Base-by-base conservation (phyloP, 2,888 invertebrate species). In the Ferrisia virgata region DNA sequence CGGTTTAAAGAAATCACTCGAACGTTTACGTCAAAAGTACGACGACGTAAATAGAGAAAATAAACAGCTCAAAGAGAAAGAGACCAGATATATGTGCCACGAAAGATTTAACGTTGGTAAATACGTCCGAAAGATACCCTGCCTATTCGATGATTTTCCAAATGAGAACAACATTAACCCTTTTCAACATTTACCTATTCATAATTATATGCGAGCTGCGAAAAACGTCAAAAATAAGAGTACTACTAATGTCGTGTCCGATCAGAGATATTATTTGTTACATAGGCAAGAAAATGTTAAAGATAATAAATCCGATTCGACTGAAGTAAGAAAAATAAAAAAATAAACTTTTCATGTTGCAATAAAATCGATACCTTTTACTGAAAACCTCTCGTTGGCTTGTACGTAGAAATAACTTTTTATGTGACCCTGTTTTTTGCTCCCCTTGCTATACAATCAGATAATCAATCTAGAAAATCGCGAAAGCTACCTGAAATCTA, bases 41-140 rank as follows among this genome's bases (percentile, higher is more conserved):
- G 79, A 79, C 28, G 79, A 43, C 9, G 4, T 79, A 8, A 79
- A 79, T 31, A 79, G 53, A 40, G 79, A 53, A 9, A 79, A 79
- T 47, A 79, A 79, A 79, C 4, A 47, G 1, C 40, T 79, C 15
- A 79, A 79, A 43, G 47, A 79, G 18, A 79, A 43, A 31, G 79
- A 79, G 22, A n/a, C 79, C 15, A 43, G 79, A 9, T 79, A 28
- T 18, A 28, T 79, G 28, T 22, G 25, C 5, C 79, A 79, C 53
- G 79, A 79, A 25, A 39, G 31, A 22, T n/a, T 79, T 31, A 79
- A 79, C 79, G 79, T 79, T 47, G 40, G 43, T 18, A 79, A 79
- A 47, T 79, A 79, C 31, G 47, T 31, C 28, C n/a, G 18, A 13
- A 72, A 72, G 18, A 33, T 72, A 33, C 72, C 72, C 15, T 72